Conservation (phyloP, 2,888 invertebrate genomes). For the Mystacides longicornis region DNA sequence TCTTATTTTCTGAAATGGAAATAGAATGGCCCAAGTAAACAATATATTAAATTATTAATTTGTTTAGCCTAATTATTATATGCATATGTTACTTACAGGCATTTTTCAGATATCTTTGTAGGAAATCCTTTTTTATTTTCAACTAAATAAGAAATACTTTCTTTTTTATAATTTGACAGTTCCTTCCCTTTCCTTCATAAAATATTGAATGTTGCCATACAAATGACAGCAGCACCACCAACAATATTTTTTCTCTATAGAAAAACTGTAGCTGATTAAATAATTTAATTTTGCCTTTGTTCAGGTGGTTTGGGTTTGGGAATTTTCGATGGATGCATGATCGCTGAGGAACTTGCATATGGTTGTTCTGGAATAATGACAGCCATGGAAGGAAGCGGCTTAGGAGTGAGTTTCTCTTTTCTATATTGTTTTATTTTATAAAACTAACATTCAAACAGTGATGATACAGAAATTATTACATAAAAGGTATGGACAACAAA, state of each 20-base stretch:
- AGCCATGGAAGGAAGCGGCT: slow-evolving; percentile 80
- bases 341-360: slow-evolving; percentile 85
- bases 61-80: too few relatives aligned
- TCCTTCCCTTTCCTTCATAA: background rate
- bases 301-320: slow-evolving; percentile 71
- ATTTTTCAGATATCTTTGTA: too few relatives aligned
- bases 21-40: too few relatives aligned
- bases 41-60: too few relatives aligned
- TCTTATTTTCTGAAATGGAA: too few relatives aligned
- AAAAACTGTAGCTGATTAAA: too few relatives aligned
- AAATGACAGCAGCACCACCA: too few relatives aligned
- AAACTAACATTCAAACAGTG: background rate
- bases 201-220: too few relatives aligned
- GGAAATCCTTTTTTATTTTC: background rate
- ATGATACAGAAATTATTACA: too few relatives aligned
- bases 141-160: background rate
- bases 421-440: background rate
- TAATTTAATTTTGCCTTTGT: slow-evolving; percentile 15
- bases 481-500: too few relatives aligned
- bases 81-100: too few relatives aligned
- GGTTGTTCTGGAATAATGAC: slow-evolving; percentile 91
- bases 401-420: slow-evolving; percentile 56
- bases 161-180: background rate
- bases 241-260: too few relatives aligned
- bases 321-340: slow-evolving; percentile 69